These are phyloP conservation scores for Columba guinea DNA, from an alignment of 2,797 vertebrate genomes.

Conservation along the genomic window DNA sequence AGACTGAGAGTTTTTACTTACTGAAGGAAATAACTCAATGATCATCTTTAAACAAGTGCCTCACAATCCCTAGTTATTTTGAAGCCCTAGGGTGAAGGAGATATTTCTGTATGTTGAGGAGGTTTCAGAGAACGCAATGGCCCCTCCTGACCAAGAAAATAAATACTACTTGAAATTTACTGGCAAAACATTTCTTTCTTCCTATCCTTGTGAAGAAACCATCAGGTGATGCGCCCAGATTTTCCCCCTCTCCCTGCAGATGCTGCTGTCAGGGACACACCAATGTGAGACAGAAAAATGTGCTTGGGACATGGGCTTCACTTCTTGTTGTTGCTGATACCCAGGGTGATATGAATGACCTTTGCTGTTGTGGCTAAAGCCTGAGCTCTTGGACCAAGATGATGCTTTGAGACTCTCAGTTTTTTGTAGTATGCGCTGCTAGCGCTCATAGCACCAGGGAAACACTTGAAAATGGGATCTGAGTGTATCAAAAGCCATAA, in stretches of 20 bases:
- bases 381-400: background rate
- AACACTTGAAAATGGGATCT: accelerated
- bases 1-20: background rate
- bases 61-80: background rate
- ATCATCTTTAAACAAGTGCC: background rate
- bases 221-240: background rate
- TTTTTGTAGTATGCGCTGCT: background rate
- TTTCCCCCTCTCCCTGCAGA: background rate
- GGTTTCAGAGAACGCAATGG: background rate
- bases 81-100: background rate
- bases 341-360: accelerated
- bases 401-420: background rate
- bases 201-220: background rate
- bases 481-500: background rate
- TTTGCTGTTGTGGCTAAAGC: background rate
- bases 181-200: background rate
- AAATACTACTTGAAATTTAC: background rate
- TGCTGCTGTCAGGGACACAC: accelerated
- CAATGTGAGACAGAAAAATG: background rate
- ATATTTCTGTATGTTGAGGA: background rate
- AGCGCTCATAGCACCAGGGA: accelerated
- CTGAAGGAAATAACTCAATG: background rate
- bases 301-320: background rate
- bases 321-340: background rate
- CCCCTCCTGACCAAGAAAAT: background rate